Base-by-base conservation (phyloP, 2,888 invertebrate species). In the Drosophila tanythrix region DNA sequence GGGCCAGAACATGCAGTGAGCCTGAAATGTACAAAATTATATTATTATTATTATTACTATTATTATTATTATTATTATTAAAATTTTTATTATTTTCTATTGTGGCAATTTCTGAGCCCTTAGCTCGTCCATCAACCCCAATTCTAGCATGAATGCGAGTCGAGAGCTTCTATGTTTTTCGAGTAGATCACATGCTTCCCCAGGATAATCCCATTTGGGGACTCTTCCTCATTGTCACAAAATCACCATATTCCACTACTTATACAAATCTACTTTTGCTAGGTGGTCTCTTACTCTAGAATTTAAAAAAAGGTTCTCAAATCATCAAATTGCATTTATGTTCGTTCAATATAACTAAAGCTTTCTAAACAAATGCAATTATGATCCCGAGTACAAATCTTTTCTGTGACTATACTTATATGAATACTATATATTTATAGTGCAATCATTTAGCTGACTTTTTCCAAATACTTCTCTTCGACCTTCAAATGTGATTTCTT, bases 1-100 rank as follows among this genome's bases (percentile, higher is more conserved):
- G 92, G 0, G 97, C 97, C 68, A 98, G 93, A 65, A 97, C 97
- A 87, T 97, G 97, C 15, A 97, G 94, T 6, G 97, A 97, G 58
- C 96, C 95, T 95, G 91, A 61, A 93, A 58, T 15, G 27, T 29
- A 59, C 33, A 27, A 29, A 10, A 31, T 6, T 51, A 18, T n/a
- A 56, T 2, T 11, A 8, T 13, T 56, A 13, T 27, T 27, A n/a
- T 1, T n/a, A 2, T 1, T 10, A 10, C 2, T 40, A 40, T 0
- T 40, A n/a, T 5, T 11, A 40, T 1, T 5, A 13, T 35, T 4
- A 13, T 1, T 11, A 33, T 0, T 35, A 35, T 11, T 1, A 8
- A 8, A 31, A 7, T 38, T 38, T 8, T 2, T 40, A 11, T 10
- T 11, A 40, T 40, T 4, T 40, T 40, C 1, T n/a, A 40, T 40